Evolutionary conservation across 2,797 vertebrate species (phyloP), one percentile per base, ranked within the genome.

Genomic region (Discoglossus pictus): DNA sequence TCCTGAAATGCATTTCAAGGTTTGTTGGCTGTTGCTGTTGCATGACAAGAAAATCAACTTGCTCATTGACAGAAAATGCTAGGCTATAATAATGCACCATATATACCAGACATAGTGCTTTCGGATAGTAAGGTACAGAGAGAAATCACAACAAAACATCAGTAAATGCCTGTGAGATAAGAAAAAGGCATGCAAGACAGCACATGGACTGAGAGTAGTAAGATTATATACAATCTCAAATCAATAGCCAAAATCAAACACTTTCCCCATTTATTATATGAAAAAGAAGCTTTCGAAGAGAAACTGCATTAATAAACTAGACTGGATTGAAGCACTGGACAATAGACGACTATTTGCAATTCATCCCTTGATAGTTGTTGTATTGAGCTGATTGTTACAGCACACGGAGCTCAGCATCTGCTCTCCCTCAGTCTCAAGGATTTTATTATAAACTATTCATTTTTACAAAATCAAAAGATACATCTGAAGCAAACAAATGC

Each of bases 311-410:
- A 69, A 44, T 54, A 47, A 62, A 61, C 50, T 25, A 35, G 44
- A 31, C n/a, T 38, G 59, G 34, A 44, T 40, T 23, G 31, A 69
- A 36, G 39, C 55, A 55, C 42, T 40, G 59, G 67, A 70, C 59
- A 70, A 70, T 54, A 48, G 67, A 55, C 35, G 50, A 34, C 42
- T 54, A 70, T 63, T 70, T 63, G 44, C 43, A 63, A 62, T 70
- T 31, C 53, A 53, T 70, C 52, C 52, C 50, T 56, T 70, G 51
- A 63, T 70, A 47, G 52, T 48, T 50, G 51, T 63, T 48, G 58
- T 62, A 61, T 70, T 58, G 59, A 63, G 60, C 43, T 21, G 18
- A 62, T 53, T 51, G 39, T 54, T 48, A 56, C 18, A 13, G 36
- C 59, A 48, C 23, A 46, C 51, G 23, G 59, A 63, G 35, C 35